A percentile compares a stretch with the other conserved stretches of the same genome.
These are phyloP conservation scores for Prolemur simus DNA, from an alignment of 2,113 vertebrate species.

Conservation along the genomic window DNA sequence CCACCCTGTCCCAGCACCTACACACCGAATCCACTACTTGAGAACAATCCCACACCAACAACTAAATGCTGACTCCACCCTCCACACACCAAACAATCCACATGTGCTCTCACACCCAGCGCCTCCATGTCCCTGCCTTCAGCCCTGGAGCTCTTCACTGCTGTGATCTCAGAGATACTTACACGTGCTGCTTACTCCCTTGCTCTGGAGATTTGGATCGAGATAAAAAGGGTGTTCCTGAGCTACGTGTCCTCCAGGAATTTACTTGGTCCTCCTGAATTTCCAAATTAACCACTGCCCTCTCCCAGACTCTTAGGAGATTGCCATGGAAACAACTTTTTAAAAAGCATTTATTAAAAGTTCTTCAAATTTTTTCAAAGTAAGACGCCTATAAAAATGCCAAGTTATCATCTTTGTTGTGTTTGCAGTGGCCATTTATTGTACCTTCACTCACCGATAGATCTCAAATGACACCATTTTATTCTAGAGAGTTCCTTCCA, in stretches of 20 bases:
- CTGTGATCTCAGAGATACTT: background rate
- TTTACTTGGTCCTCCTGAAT: background rate
- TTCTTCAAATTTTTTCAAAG: background rate
- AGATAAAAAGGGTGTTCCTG: no score
- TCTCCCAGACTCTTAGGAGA: background rate
- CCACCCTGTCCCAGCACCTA: background rate
- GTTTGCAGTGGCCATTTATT: background rate
- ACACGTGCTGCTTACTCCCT: background rate
- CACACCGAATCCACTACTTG: background rate
- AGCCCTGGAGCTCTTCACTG: background rate
- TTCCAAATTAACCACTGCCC: background rate
- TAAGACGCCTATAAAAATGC: background rate
- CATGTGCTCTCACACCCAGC: background rate
- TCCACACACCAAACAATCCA: background rate
- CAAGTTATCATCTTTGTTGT: background rate
- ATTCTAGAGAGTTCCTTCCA: background rate
- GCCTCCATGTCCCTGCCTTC: background rate
- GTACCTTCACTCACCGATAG: background rate
- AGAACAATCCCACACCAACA: background rate
- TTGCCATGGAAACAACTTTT: background rate
- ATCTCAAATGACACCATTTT: background rate
- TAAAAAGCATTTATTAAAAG: background rate
- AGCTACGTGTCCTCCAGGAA: background rate
- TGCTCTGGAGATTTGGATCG: background rate
- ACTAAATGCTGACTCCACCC: background rate